Percentiles rank a stretch among this genome's conserved stretches.
phyloP scores from a whole-genome alignment of 1,140 invertebrate species.

The Macrobrachium rosenbergii region DNA sequence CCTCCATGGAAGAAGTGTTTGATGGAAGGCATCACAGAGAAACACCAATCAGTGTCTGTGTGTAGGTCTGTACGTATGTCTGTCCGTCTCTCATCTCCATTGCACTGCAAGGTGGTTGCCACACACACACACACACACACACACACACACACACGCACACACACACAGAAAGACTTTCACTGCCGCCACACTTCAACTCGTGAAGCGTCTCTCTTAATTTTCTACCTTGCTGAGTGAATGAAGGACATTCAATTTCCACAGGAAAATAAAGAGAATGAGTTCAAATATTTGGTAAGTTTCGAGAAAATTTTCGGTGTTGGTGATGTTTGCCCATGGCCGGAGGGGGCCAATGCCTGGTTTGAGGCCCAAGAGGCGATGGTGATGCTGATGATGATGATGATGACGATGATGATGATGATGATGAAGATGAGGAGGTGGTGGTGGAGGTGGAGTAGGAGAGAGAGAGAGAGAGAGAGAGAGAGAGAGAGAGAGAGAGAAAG shows the following conservation, averaged over 20 bases:
- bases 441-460: no score
- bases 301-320: constrained; percentile 41
- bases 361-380: not conserved
- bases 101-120: no score
- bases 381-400: not conserved
- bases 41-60: not conserved
- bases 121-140: no score
- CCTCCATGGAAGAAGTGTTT: no score
- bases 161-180: not conserved
- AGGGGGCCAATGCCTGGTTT: not conserved
- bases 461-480: no score
- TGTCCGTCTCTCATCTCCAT: not conserved
- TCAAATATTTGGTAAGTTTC: constrained; percentile 63
- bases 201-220: constrained; percentile 49
- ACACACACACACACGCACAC: not conserved
- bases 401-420: no score
- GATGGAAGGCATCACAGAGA: no score
- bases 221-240: constrained; percentile 60
- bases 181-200: constrained; percentile 44
- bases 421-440: no score
- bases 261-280: constrained; percentile 61
- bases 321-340: constrained; percentile 56
- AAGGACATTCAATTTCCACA: constrained; percentile 64
- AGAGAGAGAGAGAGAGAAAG: no score
- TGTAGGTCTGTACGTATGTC: not conserved